Conservation (phyloP, 1,140 invertebrate genomes). For the Psilanteris sp. region DNA sequence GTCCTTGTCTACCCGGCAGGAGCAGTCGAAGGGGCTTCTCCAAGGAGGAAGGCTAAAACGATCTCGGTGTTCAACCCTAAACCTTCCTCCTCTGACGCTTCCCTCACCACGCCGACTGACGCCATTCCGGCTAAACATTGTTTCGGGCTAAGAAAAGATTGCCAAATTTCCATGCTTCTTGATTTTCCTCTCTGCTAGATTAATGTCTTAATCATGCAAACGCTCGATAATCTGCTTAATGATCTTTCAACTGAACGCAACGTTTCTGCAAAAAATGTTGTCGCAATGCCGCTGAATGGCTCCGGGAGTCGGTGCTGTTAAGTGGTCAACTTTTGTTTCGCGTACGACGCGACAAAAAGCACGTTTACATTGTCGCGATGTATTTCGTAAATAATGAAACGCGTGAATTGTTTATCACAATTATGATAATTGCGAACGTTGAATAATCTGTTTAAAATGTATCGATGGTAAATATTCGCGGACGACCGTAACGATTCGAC, state of each 20-base stretch:
- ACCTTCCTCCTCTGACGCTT: constrained; percentile 63
- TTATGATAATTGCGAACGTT: too few species aligned
- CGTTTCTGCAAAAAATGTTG: constrained; percentile 3
- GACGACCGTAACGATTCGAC: too few species aligned
- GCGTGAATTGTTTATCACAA: too few species aligned
- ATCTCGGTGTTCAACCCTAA: constrained; percentile 65
- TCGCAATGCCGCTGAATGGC: neutral
- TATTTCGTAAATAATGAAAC: too few species aligned
- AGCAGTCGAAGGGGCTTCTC: constrained; percentile 73
- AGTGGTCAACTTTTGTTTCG: too few species aligned
- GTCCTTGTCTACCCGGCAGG: constrained; percentile 52
- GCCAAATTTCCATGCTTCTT: constrained; percentile 64
- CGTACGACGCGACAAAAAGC: too few species aligned
- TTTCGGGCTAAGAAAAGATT: constrained; percentile 75
- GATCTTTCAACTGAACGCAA: constrained; percentile 23
- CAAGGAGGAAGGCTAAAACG: constrained; percentile 67
- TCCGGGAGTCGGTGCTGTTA: too few species aligned
- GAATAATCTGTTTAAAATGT: too few species aligned
- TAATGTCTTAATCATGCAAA: constrained; percentile 61
- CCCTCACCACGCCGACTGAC: constrained; percentile 65
- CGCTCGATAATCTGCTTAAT: constrained; percentile 54
- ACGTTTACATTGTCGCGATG: too few species aligned
- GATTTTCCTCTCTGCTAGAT: constrained; percentile 56
- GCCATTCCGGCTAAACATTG: constrained; percentile 74
- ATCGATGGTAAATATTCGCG: too few species aligned